Base-by-base conservation (phyloP, 1,140 invertebrate species). In the Arctopsyche grandis region DNA sequence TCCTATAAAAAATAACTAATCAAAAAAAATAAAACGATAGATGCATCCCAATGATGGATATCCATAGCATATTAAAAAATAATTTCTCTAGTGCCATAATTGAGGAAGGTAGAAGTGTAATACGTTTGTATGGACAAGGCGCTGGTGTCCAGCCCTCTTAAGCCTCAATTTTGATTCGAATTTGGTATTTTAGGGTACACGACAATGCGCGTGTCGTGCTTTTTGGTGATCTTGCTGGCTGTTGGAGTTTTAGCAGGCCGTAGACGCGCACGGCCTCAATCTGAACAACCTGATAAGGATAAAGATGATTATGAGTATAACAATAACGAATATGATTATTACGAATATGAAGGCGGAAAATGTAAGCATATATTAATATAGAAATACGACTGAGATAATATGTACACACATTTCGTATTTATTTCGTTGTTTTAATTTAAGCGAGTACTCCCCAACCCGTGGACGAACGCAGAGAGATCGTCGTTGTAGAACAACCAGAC, bases 401-500 rank as follows among this genome's bases (percentile, higher is more conserved):
- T 69, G 29, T 29, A 69, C 9, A 29, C 4, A n/a, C 38, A 69
- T 69, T 38, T 22, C 21, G 10, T 9, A 5, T 22, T 69, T 69
- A 38, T 29, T 7, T 69, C 26, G 44, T 9, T 38, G 29, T 38
- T 1, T 38, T 38, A 38, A 38, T 9, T 48, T 3, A 46, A 71
- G 16, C 38, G 29, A 82, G 84, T 21, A 52, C 83, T n/a, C 84
- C 83, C 16, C 84, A 85, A 79, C 83, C 84, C 46, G 82, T 79
- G 9, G 84, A 85, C 69, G 85, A 86, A 80, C 77, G 78, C n/a
- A 60, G 21, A 81, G 24, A 83, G 78, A 16, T 52, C 80, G 75
- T 24, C 5, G 81, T 80, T 82, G 84, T 83, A 82, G 84, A 26
- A 80, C 84, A 85, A 83, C 84, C 85, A 5, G 82, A 83, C 5